Base-by-base conservation (phyloP, 2,797 vertebrate species). In the Mormyrus hasselquistii region DNA sequence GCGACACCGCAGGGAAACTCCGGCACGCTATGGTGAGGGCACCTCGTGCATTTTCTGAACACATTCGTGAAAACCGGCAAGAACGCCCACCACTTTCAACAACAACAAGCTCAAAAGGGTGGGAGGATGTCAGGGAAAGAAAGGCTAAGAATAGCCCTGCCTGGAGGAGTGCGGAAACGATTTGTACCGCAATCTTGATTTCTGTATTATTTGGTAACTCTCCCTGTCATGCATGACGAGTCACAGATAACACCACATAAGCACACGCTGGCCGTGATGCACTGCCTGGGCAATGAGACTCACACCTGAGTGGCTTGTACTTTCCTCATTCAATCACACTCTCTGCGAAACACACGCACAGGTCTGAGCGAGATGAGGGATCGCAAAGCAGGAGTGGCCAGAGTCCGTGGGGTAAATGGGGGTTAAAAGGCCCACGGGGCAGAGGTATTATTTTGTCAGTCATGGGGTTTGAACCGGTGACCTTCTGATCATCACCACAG, bases 41-140 rank as follows among this genome's bases (percentile, higher is more conserved):
- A 86, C 22, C 84, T 55, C 50, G 4, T 4, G 16, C 16, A 49
- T 14, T 53, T 53, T 55, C 25, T 86, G 50, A 86, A 55, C 49
- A 38, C n/a, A 14, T 55, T 86, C 8, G 8, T 34, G 25, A 53
- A 86, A 86, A 86, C 22, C 4, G 29, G n/a, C 44, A 86, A 22
- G 25, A 53, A 53, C 84, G 22, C 84, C 84, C 84, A 86, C 84
- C 50, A 55, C 84, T 86, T 86, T 86, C 84, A 86, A 86, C 84
- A 86, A 86, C 84, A 86, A 86, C 84, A 86, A 86, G 84, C 84
- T 50, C 14, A 55, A 53, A 34, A 19, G 50, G 49, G 84, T 86
- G 84, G 84, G 84, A 38, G 84, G 84, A 38, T 29, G 52, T 86
- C 34, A 55, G 47, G 84, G 5, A 86, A 38, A 55, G 50, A 34